Evolutionary conservation across 2,797 vertebrate genomes (phyloP).

Genomic region (Poeciliopsis infans): DNA sequence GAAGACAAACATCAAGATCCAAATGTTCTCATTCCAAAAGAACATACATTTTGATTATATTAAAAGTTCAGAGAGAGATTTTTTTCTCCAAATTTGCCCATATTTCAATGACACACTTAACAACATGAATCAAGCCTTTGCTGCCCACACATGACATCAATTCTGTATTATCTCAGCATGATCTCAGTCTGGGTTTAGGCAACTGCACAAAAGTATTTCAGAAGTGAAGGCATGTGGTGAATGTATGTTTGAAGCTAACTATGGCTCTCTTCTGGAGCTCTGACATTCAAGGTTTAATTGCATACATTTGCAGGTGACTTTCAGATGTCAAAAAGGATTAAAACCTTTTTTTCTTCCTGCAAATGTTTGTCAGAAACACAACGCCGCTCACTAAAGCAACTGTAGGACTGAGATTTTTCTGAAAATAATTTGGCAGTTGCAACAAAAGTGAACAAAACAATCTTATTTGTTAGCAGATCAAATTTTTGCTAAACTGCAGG

Average conservation of each 20-base stretch:
- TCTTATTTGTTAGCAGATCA: not conserved
- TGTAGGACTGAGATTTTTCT: not conserved
- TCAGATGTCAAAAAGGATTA: slow-evolving; percentile 23
- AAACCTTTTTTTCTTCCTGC: slow-evolving; percentile 33
- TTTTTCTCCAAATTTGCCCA: not conserved
- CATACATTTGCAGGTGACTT: slow-evolving; percentile 47
- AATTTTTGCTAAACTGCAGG: not conserved
- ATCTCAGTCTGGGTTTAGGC: slow-evolving; percentile 5
- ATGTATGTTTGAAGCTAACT: slow-evolving; percentile 21
- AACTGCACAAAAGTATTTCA: slow-evolving; percentile 8
- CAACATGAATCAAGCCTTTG: slow-evolving; percentile 17
- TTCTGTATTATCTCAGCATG: slow-evolving; percentile 9
- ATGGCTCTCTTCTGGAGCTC: not conserved
- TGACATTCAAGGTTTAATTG: slow-evolving; percentile 61
- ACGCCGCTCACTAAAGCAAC: slow-evolving; percentile 14
- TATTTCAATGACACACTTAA: slow-evolving; percentile 14
- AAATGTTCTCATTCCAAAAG: not conserved
- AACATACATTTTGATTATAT: not conserved
- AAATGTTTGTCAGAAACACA: slow-evolving; percentile 22
- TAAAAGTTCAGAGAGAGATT: not conserved
- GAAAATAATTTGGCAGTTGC: not conserved
- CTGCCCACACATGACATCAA: slow-evolving; percentile 23
- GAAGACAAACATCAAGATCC: not conserved
- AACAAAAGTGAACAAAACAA: not conserved
- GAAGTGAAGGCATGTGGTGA: slow-evolving; percentile 4